Evolutionary conservation across 2,888 invertebrate genomes (phyloP).

Genomic region (Ametastegia equiseti): DNA sequence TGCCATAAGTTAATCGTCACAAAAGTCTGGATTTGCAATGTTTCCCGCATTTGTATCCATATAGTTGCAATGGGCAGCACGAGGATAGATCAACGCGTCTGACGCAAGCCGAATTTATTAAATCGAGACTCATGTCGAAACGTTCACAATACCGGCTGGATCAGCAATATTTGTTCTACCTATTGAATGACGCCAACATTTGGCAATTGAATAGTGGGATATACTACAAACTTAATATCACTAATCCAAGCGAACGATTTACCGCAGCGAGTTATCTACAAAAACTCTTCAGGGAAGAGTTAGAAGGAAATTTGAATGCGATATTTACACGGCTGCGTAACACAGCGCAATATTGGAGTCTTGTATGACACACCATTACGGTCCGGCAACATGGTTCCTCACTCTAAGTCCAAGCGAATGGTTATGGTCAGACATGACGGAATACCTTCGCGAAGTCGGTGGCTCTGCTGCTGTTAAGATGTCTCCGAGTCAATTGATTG

Average conservation of each 20-base stretch:
- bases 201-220: conserved; percentile 56
- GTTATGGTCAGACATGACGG: conserved; percentile 63
- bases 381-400: conserved; percentile 61
- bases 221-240: conserved; percentile 55
- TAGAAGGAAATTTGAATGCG: conserved; percentile 54
- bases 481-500: conserved; percentile 62
- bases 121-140: conserved; percentile 56
- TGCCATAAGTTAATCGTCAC: conserved; percentile 54
- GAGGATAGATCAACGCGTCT: conserved; percentile 53
- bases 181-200: conserved; percentile 57
- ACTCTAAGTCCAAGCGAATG: too few species aligned
- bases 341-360: conserved; percentile 53
- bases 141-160: conserved; percentile 58
- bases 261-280: conserved; percentile 54
- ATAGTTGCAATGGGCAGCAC: conserved; percentile 55
- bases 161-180: conserved; percentile 57
- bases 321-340: conserved; percentile 53
- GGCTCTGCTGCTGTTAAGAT: conserved; percentile 56
- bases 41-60: conserved; percentile 58
- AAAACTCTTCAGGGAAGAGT: conserved; percentile 50
- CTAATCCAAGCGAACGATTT: conserved; percentile 52
- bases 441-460: conserved; percentile 62
- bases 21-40: conserved; percentile 58
- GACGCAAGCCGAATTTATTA: conserved; percentile 56
- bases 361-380: conserved; percentile 58